phyloP scores from a whole-genome alignment of 2,113 vertebrate genomes.

The Caranx melampygus region DNA sequence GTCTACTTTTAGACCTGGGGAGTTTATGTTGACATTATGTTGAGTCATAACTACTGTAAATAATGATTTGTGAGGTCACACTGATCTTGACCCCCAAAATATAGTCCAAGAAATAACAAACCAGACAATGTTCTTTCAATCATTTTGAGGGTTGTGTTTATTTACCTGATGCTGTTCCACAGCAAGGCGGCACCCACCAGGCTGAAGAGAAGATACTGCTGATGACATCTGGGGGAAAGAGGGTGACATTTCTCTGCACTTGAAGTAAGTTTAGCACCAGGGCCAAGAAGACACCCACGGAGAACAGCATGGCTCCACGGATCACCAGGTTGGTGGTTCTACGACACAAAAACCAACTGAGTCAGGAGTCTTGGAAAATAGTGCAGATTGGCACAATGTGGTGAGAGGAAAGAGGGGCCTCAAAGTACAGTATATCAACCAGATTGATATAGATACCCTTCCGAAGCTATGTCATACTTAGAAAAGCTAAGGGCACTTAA shows the following conservation, averaged over 20 bases:
- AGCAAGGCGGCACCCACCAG: slow-evolving; percentile 96
- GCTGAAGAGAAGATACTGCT: slow-evolving; percentile 95
- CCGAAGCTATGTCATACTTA: neutral
- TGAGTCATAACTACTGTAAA: no score
- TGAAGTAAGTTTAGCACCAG: slow-evolving; percentile 96
- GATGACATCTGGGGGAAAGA: slow-evolving; percentile 96
- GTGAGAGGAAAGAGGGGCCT: neutral
- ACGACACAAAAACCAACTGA: neutral
- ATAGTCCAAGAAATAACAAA: neutral
- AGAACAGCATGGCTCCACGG: slow-evolving; percentile 91
- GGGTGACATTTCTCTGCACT: slow-evolving; percentile 95
- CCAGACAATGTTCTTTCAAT: neutral
- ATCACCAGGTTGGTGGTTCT: slow-evolving; percentile 90
- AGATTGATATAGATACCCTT: neutral
- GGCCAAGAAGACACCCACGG: slow-evolving; percentile 93
- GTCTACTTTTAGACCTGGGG: no score
- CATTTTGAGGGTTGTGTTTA: neutral
- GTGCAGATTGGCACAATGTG: neutral
- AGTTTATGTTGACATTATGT: no score
- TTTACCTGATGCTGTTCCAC: slow-evolving; percentile 93
- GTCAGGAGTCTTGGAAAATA: neutral
- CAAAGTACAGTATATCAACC: neutral
- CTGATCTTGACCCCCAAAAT: no score
- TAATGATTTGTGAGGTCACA: no score
- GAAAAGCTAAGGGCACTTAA: neutral